Evolutionary conservation across 2,797 vertebrate genomes (phyloP).

Genomic region (Diglossa cyanea): DNA sequence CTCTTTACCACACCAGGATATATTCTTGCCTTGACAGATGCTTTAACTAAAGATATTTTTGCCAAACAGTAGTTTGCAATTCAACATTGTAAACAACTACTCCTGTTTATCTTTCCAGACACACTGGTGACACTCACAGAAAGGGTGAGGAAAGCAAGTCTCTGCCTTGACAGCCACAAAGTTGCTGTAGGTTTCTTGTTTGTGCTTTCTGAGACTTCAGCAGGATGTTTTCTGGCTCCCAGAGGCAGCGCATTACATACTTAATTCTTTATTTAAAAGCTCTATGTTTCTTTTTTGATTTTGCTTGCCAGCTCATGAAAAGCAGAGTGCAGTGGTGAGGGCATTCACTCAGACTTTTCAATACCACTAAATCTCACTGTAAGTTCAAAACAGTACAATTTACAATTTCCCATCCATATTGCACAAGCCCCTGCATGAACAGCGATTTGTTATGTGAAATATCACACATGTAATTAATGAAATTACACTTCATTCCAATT

Average conservation of each 20-base stretch:
- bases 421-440: neutral
- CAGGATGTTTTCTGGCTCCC: neutral
- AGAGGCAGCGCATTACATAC: neutral
- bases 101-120: neutral
- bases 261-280: neutral
- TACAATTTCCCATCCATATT: neutral
- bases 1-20: neutral
- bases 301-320: neutral
- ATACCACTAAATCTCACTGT: neutral
- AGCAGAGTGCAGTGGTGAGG: neutral
- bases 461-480: neutral
- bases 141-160: neutral
- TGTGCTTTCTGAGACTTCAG: neutral
- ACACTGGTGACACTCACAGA: neutral
- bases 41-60: neutral
- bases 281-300: neutral
- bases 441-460: neutral
- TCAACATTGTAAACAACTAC: neutral
- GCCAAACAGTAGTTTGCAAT: neutral
- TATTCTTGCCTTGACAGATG: neutral
- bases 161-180: neutral
- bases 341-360: neutral
- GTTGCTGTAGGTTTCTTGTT: neutral
- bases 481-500: neutral
- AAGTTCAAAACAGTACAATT: neutral